phyloP scores from a whole-genome alignment of 1,140 invertebrate genomes.

The Lepidurus couesii region DNA sequence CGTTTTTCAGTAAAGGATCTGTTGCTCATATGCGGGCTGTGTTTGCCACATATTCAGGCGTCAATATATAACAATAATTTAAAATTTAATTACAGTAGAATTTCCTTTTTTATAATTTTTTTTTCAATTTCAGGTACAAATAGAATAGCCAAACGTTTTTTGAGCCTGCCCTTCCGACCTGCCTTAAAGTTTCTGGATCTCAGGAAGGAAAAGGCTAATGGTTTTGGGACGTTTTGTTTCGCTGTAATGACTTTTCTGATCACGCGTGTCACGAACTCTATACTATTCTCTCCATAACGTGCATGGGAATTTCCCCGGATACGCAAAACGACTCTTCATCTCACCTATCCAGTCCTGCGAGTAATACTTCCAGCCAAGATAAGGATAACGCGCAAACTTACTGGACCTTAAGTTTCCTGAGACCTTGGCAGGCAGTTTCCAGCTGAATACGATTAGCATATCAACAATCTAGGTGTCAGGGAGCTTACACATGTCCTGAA shows the following conservation, averaged over 20 bases:
- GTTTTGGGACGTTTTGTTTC: not conserved
- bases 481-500: too few species aligned
- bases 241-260: not conserved
- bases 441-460: not conserved
- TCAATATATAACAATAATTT: too few species aligned
- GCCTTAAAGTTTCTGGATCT: not conserved
- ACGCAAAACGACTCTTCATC: not conserved
- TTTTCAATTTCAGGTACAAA: too few species aligned
- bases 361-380: not conserved
- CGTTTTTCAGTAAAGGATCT: too few species aligned
- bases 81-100: too few species aligned
- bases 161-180: too few species aligned
- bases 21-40: too few species aligned
- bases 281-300: not conserved
- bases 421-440: not conserved
- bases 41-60: too few species aligned
- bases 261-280: slow-evolving; percentile 12
- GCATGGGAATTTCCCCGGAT: not conserved
- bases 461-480: not conserved
- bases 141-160: too few species aligned
- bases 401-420: not conserved
- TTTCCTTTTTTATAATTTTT: too few species aligned
- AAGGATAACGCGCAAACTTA: not conserved
- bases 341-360: not conserved
- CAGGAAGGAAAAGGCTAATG: not conserved